Conservation (phyloP, 2,797 vertebrate species). For the Xenopus petersii region DNA sequence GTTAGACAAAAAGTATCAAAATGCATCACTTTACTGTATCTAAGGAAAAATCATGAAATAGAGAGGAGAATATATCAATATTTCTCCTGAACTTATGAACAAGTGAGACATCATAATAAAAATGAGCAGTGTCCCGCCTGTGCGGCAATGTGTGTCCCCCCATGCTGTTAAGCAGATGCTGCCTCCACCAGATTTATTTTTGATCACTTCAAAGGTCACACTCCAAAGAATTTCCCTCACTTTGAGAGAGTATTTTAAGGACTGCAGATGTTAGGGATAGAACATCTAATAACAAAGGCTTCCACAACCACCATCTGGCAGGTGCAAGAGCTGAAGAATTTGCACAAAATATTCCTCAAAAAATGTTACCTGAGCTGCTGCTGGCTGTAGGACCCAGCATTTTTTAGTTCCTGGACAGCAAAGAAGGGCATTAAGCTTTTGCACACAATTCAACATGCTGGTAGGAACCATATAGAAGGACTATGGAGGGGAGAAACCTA, state of each 20-base stretch:
- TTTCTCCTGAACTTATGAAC: too few species aligned
- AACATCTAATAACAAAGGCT: constrained; percentile 17
- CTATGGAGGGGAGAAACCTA: too few species aligned
- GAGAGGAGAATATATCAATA: too few species aligned
- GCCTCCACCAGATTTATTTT: constrained; percentile 14
- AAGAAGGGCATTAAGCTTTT: too few species aligned
- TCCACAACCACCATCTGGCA: constrained; percentile 20
- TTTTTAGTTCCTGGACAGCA: too few species aligned
- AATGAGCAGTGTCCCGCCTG: background rate
- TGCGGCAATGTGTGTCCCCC: constrained; percentile 3
- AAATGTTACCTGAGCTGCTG: too few species aligned
- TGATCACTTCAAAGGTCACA: constrained; percentile 24
- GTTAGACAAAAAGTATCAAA: too few species aligned
- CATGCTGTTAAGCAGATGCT: constrained; percentile 39
- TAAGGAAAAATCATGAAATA: too few species aligned
- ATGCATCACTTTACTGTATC: too few species aligned
- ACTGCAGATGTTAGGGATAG: constrained; percentile 53
- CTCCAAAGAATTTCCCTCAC: constrained; percentile 16
- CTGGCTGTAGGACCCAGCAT: too few species aligned
- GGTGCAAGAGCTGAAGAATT: constrained; percentile 33
- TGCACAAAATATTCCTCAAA: background rate
- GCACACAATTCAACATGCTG: too few species aligned
- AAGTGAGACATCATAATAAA: background rate
- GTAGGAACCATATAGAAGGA: too few species aligned
- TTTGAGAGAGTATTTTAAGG: background rate